Conservation (phyloP, 2,113 vertebrate genomes). For the Trichechus manatus region DNA sequence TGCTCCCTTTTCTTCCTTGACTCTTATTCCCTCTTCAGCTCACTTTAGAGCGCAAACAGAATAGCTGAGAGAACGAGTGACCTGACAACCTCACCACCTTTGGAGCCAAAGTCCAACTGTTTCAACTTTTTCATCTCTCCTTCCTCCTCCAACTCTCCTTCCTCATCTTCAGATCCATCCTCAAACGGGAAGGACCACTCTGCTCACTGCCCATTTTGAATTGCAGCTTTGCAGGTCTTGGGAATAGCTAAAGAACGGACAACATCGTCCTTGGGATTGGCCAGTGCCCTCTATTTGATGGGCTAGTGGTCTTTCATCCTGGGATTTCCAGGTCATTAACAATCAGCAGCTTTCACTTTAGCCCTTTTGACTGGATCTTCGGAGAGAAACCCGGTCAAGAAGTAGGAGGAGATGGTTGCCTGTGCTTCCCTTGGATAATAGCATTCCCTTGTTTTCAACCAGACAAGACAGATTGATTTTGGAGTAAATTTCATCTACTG, state of each 20-base stretch:
- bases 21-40: not conserved
- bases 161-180: not conserved
- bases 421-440: not conserved
- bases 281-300: not conserved
- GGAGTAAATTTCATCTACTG: conserved; percentile 5
- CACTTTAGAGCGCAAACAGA: not conserved
- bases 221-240: not conserved
- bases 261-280: not conserved
- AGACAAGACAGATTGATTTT: conserved; percentile 37
- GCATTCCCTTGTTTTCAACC: conserved; percentile 51
- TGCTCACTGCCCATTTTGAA: not conserved
- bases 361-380: not conserved
- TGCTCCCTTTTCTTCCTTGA: not conserved
- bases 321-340: conserved; percentile 40
- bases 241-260: not conserved
- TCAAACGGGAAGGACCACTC: not conserved
- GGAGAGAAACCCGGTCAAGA: not conserved
- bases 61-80: not conserved
- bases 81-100: not conserved
- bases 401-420: not conserved
- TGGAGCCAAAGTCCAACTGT: not conserved
- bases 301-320: not conserved
- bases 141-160: not conserved
- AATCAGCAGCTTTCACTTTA: conserved; percentile 26
- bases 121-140: not conserved